These are phyloP conservation scores for Esox masquinongy DNA, from an alignment of 2,797 vertebrate genomes.

Conservation along the genomic window DNA sequence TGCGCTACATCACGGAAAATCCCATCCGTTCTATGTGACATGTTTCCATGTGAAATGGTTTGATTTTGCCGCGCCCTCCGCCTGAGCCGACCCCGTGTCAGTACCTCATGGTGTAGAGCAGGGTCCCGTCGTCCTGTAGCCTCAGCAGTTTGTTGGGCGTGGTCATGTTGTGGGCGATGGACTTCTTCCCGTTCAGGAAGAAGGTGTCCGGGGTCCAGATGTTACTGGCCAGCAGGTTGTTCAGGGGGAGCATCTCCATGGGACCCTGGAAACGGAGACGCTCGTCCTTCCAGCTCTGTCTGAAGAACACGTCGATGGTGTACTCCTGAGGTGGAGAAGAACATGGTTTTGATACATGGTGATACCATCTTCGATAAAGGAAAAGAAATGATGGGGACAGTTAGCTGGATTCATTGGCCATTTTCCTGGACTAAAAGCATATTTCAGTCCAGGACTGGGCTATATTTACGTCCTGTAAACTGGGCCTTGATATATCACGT, in stretches of 20 bases:
- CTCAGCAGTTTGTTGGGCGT: constrained; percentile 93
- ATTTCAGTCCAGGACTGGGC: background rate
- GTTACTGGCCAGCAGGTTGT: constrained; percentile 95
- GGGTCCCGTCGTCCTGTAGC: constrained; percentile 88
- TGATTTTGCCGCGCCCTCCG: background rate
- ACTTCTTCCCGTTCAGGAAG: constrained; percentile 96
- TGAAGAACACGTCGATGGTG: constrained; percentile 95
- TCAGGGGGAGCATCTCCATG: constrained; percentile 89
- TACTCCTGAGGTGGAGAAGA: constrained; percentile 78
- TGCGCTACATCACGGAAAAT: background rate
- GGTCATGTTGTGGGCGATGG: constrained; percentile 95
- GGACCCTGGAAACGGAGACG: constrained; percentile 94
- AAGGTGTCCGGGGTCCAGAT: constrained; percentile 97
- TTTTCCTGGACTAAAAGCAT: background rate
- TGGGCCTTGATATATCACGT: constrained; percentile 17
- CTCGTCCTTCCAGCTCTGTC: constrained; percentile 95
- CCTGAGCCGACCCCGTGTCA: background rate
- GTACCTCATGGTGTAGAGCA: constrained; percentile 94
- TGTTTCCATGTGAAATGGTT: background rate
- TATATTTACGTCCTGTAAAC: background rate
- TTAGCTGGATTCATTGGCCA: background rate
- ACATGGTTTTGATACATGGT: constrained; percentile 4
- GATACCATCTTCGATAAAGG: background rate
- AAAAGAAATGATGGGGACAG: background rate
- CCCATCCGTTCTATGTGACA: background rate